Base-by-base conservation (phyloP, 1,140 invertebrate species). In the Grapholita molesta region DNA sequence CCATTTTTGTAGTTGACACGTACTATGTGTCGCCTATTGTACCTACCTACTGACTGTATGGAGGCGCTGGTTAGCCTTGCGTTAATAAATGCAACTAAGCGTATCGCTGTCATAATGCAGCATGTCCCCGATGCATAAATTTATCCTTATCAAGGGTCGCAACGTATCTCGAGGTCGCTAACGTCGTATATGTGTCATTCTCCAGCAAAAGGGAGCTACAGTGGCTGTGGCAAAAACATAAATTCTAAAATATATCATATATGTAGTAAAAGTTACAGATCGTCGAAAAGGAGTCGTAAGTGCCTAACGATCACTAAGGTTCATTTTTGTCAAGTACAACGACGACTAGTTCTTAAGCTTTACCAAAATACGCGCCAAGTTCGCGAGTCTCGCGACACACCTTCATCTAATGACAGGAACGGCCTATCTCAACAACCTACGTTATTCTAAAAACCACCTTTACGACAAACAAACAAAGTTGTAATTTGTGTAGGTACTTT, bases 101-200 rank as follows among this genome's bases (percentile, higher is more conserved):
- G 70, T 71, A 70, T 74, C 72, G 67, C 69, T 68, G 66, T 68
- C 57, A 64, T 55, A 67, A 70, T 48, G 42, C 69, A 71, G 61
- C 66, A 33, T 67, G 78, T 73, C 71, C 76, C 71, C 73, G 64
- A 80, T 82, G 76, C 75, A 80, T 80, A 78, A 78, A 79, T 80
- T 64, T 78, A 79, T 77, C 66, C 76, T 80, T 76, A 81, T 84
- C 73, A 42, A 32, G n/a, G 65, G 18, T 28, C 21, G 35, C 65
- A 48, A 73, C 61, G 71, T 57, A 70, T 72, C 42, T 21, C 42
- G 42, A 48, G 42, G 42, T 9, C 42, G 42, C 42, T 48, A 9
- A 48, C 42, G 18, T 9, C 38, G n/a, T 21, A 48, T 48, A 6
- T 48, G 15, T 48, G 15, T 48, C 67, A 66, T 69, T 64, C 28